phyloP scores from a whole-genome alignment of 2,888 invertebrate genomes.

The Nineta flava region DNA sequence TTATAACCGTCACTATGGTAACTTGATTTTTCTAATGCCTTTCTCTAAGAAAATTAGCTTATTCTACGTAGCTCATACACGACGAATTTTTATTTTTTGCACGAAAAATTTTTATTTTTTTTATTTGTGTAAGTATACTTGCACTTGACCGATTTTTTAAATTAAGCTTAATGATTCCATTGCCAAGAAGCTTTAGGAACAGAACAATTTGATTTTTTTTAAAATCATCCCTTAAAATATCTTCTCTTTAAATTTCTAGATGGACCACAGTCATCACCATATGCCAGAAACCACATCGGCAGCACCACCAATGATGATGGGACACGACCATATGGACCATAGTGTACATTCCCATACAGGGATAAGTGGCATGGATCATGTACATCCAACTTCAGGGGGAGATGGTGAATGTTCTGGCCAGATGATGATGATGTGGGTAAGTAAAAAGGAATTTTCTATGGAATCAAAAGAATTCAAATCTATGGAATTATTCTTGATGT shows the following conservation, averaged over 20 bases:
- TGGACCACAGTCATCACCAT: background rate
- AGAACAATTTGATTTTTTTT: no score
- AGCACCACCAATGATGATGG: background rate
- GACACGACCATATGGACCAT: conserved; percentile 16
- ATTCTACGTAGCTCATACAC: no score
- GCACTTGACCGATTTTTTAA: no score
- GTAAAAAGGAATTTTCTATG: conserved; percentile 10
- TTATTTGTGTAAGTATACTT: no score
- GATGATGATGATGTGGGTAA: conserved; percentile 21
- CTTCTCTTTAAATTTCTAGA: background rate
- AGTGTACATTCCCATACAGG: conserved; percentile 13
- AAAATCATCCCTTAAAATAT: no score
- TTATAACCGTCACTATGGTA: no score
- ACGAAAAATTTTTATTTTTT: no score
- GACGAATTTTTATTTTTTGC: no score
- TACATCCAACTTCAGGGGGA: conserved; percentile 11
- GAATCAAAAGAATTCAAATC: background rate
- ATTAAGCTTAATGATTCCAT: no score
- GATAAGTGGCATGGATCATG: conserved; percentile 13
- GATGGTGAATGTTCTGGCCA: background rate
- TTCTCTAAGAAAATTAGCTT: no score
- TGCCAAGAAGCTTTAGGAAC: no score
- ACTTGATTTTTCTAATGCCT: no score
- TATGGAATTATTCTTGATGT: background rate
- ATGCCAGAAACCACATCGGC: background rate